These are phyloP conservation scores for Drosophila quadrilineata DNA, from an alignment of 1,140 invertebrate species.

Conservation along the genomic window DNA sequence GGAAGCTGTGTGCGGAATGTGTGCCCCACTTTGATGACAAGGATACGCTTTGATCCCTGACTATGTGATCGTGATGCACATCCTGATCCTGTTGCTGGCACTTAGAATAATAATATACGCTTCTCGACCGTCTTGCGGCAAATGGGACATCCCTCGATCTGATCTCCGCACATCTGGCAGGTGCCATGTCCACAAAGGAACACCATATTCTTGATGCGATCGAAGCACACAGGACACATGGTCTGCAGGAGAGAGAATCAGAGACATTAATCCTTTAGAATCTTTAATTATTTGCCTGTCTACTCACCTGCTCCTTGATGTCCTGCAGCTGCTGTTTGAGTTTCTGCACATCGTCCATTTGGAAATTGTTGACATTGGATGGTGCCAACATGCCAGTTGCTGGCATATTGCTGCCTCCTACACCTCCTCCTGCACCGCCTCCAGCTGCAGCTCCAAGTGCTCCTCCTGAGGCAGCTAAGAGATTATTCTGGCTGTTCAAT, in stretches of 20 bases:
- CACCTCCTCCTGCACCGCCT: no score
- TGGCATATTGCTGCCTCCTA: constrained; percentile 39
- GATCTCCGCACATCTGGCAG: constrained; percentile 98
- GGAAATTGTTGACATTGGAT: constrained; percentile 79
- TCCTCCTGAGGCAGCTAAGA: neutral
- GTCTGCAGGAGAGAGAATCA: constrained; percentile 85
- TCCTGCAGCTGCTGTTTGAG: constrained; percentile 97
- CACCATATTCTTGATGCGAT: constrained; percentile 98
- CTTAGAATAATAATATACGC: constrained; percentile 93
- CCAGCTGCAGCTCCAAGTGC: no score
- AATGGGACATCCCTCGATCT: constrained; percentile 98
- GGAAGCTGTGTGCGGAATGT: constrained; percentile 62
- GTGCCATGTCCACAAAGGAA: constrained; percentile 98
- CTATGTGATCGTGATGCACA: neutral
- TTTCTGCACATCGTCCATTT: constrained; percentile 92
- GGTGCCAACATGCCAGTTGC: constrained; percentile 55
- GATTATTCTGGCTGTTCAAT: constrained; percentile 40
- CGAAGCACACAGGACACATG: constrained; percentile 98
- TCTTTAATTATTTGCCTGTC: neutral
- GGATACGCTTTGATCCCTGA: neutral
- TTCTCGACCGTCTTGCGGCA: constrained; percentile 98
- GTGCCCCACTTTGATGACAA: constrained; percentile 18
- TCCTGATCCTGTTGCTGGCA: neutral
- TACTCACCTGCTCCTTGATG: constrained; percentile 95
- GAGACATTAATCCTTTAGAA: neutral